These are phyloP conservation scores for Meganola albula DNA, from an alignment of 2,888 invertebrate species.

Conservation along the genomic window DNA sequence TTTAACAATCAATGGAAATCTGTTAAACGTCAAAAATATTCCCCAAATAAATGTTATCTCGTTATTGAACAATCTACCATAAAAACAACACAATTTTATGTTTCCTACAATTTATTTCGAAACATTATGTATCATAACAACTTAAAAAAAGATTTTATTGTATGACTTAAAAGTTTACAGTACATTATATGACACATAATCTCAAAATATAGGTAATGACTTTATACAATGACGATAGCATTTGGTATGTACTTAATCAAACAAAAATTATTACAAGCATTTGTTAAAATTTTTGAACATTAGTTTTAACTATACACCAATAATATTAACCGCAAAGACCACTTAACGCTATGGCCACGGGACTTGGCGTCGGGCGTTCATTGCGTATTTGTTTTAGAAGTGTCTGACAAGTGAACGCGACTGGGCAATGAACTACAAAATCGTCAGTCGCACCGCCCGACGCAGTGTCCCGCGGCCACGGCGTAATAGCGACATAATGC, in stretches of 20 bases:
- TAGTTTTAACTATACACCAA: neutral
- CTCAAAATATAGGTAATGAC: conserved; percentile 62
- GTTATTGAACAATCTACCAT: too few relatives aligned
- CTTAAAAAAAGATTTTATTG: conserved; percentile 44
- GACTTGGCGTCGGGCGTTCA: too few relatives aligned
- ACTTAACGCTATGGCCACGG: too few relatives aligned
- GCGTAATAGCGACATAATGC: too few relatives aligned
- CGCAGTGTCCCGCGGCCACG: too few relatives aligned
- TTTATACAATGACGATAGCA: conserved; percentile 52
- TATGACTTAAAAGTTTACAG: conserved; percentile 29
- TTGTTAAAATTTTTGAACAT: conserved; percentile 7
- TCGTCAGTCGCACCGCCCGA: too few relatives aligned
- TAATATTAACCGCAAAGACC: too few relatives aligned
- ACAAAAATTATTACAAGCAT: conserved; percentile 21
- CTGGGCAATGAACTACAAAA: neutral
- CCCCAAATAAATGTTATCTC: too few relatives aligned
- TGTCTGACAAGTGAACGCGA: neutral
- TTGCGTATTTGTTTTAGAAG: neutral
- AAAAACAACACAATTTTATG: conserved; percentile 25
- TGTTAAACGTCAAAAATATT: too few relatives aligned
- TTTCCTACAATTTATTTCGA: conserved; percentile 62
- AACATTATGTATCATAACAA: conserved; percentile 63
- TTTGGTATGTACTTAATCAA: conserved; percentile 32
- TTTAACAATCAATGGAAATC: too few relatives aligned
- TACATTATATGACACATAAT: conserved; percentile 54